A percentile compares a stretch with the other conserved stretches of the same genome.
Conservation (phyloP, 2,888 invertebrate species). For the Schizotus pectinicornis region DNA sequence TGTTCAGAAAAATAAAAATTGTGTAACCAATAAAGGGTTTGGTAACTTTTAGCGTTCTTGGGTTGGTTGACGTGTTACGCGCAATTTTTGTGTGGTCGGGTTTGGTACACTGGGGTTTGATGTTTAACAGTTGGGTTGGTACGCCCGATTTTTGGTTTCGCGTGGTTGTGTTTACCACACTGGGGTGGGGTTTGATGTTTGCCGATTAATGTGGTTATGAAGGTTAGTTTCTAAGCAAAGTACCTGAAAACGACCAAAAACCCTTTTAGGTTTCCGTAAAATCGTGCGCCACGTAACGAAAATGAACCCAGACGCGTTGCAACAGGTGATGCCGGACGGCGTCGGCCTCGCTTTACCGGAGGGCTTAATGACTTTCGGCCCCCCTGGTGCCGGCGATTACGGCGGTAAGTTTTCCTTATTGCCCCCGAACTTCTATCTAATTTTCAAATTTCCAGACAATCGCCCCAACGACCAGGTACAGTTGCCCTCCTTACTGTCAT, state of each 20-base stretch:
- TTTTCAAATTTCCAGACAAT: neutral
- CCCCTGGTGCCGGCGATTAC: no score
- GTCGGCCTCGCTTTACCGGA: no score
- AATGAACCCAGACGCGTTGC: neutral
- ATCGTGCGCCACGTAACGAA: neutral
- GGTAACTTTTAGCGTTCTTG: neutral
- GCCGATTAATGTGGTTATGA: no score
- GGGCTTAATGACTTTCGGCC: no score
- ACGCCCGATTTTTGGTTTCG: no score
- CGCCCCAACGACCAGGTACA: constrained; percentile 46
- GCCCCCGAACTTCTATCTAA: neutral
- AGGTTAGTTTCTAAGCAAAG: neutral
- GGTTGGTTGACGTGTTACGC: no score
- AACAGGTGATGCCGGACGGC: no score
- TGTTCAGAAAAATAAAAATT: constrained; percentile 2
- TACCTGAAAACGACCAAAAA: neutral
- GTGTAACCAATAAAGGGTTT: neutral
- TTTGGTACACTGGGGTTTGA: no score
- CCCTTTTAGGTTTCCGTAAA: neutral
- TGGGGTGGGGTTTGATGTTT: no score
- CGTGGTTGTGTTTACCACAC: no score
- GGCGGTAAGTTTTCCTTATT: neutral
- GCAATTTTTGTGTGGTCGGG: no score
- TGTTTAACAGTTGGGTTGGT: no score
- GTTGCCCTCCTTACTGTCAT: constrained; percentile 67